Evolutionary conservation across 2,888 invertebrate species (phyloP), one percentile per base, ranked within the genome.

Genomic region (Apodemia zela): DNA sequence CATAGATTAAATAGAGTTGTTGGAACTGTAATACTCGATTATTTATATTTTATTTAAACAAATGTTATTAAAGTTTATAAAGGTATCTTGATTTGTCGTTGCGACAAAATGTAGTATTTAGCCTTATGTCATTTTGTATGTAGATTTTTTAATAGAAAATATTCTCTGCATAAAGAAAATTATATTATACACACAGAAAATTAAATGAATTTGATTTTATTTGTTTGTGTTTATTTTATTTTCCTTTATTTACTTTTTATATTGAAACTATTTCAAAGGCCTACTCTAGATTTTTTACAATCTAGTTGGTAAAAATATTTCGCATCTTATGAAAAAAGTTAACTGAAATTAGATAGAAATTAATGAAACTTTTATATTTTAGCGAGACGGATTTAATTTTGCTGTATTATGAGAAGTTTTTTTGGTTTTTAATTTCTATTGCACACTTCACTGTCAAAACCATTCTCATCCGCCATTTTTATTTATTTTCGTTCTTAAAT

Each of bases 11-110:
- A 79, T 80, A 81, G 77, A 80, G 81, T 87, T 88, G 88, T 88
- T 89, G 87, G 83, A 87, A 89, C 87, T 79, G 80, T 87, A 90
- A 90, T 90, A 90, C 90, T 90, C 89, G 86, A 86, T 87, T 89
- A 87, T 89, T 90, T 89, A 88, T 89, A 85, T 88, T 87, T 89
- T 87, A 87, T 88, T 88, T 88, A 73, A 81, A 87, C 73, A 80
- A 84, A 84, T 80, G 75, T 84, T 86, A 82, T 80, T 80, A 76
- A 80, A 79, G 79, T 78, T 80, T 83, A 83, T 85, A 85, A 82
- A 78, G 59, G 75, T 78, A 68, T 81, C 75, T 85, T 82, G 75
- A 76, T 82, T 85, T 81, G 87, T 88, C 85, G 88, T 80, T 86
- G 78, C 87, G 85, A 82, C 85, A 76, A 72, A 72, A 65, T 71